Conservation (phyloP, 2,797 vertebrate genomes). For the Rhinichthys osculus region DNA sequence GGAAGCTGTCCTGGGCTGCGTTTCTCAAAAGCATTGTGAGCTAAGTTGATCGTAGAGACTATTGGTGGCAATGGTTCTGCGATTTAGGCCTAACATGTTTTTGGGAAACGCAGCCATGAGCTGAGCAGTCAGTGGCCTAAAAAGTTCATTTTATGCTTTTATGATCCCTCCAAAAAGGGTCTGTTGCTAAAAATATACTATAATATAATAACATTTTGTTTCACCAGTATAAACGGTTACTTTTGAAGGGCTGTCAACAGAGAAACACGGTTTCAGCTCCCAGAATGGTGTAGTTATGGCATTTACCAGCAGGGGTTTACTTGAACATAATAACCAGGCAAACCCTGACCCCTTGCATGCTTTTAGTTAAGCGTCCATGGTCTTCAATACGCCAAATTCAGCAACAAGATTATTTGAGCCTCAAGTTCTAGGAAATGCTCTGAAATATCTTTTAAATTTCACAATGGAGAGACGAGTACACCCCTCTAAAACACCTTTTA, state of each 20-base stretch:
- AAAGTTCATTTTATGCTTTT: neutral
- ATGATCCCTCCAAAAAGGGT: neutral
- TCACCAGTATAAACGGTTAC: neutral
- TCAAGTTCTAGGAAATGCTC: neutral
- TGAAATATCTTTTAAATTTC: neutral
- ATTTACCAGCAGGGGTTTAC: slow-evolving; percentile 8
- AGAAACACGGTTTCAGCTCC: neutral
- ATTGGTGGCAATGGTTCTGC: too few species aligned
- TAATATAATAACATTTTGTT: neutral
- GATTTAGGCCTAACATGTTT: too few species aligned
- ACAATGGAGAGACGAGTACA: neutral
- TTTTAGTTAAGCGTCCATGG: neutral
- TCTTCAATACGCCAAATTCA: neutral
- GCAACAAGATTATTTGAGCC: neutral
- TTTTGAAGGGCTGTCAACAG: neutral
- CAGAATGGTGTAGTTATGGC: neutral
- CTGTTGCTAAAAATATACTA: neutral
- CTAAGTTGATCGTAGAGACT: too few species aligned
- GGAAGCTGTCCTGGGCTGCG: neutral
- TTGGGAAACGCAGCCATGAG: too few species aligned
- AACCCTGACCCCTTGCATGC: neutral
- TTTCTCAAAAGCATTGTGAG: too few species aligned
- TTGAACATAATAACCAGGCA: neutral
- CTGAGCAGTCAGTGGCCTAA: neutral
- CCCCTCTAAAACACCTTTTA: neutral